Conservation (phyloP, 1,140 invertebrate genomes). For the Conus ventricosus region DNA sequence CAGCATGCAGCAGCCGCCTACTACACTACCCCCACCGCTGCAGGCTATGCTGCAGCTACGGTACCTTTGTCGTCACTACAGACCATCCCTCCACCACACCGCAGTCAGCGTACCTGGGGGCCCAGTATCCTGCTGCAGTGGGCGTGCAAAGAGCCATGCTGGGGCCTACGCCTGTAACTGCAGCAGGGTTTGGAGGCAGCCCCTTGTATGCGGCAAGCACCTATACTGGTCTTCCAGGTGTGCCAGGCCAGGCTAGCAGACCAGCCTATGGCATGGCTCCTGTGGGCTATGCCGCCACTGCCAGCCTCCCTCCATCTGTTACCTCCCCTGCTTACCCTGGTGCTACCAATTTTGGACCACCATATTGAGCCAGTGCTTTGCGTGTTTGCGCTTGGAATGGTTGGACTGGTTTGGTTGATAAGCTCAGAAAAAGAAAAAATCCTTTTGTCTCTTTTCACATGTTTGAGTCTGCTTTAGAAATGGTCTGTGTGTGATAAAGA, state of each 20-base stretch:
- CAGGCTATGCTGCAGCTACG: background rate
- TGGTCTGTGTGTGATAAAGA: conserved; percentile 19
- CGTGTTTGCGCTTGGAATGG: conserved; percentile 8
- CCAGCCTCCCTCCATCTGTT: background rate
- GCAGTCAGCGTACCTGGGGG: conserved; percentile 15
- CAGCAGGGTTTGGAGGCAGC: conserved; percentile 31
- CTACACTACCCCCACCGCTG: conserved; percentile 6
- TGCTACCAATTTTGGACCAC: conserved; percentile 14
- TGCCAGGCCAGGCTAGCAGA: conserved; percentile 31
- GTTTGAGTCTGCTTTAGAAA: background rate
- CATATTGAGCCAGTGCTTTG: conserved; percentile 24
- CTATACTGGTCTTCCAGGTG: conserved; percentile 22
- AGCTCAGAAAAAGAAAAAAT: background rate
- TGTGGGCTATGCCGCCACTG: conserved; percentile 9
- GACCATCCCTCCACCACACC: conserved; percentile 6
- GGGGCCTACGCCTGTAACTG: conserved; percentile 28
- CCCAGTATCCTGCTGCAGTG: conserved; percentile 31
- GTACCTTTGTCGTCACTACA: conserved; percentile 18
- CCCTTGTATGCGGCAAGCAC: conserved; percentile 31
- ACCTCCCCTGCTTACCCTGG: conserved; percentile 25
- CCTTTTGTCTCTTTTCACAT: background rate
- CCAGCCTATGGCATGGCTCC: conserved; percentile 20
- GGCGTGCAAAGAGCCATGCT: conserved; percentile 14
- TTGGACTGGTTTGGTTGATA: background rate
- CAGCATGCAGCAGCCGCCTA: conserved; percentile 21